A percentile compares a stretch with the other conserved stretches of the same genome.
Evolutionary conservation across 1,140 invertebrate genomes (phyloP).

Genomic region (Eurosta solidaginis): DNA sequence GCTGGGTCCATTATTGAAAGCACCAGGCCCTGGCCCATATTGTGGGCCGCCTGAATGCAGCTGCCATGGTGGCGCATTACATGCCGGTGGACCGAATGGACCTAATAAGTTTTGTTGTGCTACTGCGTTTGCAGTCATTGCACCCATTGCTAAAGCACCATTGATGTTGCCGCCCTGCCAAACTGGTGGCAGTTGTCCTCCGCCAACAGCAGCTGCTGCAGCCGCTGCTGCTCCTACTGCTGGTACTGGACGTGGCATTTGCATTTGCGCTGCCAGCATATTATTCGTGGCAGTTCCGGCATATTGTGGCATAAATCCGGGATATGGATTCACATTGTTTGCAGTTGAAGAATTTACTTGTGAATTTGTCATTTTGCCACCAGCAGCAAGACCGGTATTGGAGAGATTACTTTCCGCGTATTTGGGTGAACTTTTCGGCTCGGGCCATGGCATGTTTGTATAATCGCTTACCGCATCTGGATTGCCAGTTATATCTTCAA

Average conservation of each 20-base stretch:
- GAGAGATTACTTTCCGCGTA: background rate
- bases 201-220: background rate
- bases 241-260: background rate
- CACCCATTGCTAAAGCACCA: constrained; percentile 1
- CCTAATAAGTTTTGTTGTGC: constrained; percentile 23
- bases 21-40: constrained; percentile 29
- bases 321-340: background rate
- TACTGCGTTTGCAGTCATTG: constrained; percentile 16
- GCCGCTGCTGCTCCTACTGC: background rate
- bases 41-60: constrained; percentile 26
- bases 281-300: background rate
- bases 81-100: background rate
- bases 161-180: constrained; percentile 24
- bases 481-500: constrained; percentile 84
- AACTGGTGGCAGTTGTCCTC: background rate
- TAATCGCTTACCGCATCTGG: constrained; percentile 79
- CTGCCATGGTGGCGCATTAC: constrained; percentile 11
- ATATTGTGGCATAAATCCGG: background rate
- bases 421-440: constrained; percentile 68
- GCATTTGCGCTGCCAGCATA: background rate
- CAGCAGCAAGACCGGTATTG: too few species aligned
- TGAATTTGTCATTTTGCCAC: background rate
- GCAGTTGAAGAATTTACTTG: background rate
- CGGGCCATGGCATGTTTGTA: constrained; percentile 76
- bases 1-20: constrained; percentile 43